Evolutionary conservation across 2,797 vertebrate genomes (phyloP).

Genomic region (Myioborus melanocephalus): DNA sequence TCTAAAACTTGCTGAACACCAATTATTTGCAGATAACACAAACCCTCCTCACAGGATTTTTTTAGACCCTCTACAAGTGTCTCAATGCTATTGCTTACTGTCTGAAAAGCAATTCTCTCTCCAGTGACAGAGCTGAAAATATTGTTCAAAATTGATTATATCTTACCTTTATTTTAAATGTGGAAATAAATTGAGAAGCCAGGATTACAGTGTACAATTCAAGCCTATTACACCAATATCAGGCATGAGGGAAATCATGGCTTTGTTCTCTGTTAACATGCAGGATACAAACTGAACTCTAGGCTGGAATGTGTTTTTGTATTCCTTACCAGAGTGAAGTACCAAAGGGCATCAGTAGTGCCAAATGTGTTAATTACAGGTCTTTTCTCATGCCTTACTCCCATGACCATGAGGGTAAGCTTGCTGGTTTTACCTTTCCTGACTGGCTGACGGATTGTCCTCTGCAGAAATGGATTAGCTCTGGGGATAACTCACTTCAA

Average conservation of each 20-base stretch:
- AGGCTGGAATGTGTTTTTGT: not conserved
- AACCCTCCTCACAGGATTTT: not conserved
- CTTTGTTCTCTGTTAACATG: not conserved
- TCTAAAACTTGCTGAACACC: not conserved
- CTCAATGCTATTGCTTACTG: not conserved
- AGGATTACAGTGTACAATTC: not conserved
- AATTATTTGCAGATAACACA: not conserved
- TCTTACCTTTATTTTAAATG: not conserved
- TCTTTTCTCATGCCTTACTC: not conserved
- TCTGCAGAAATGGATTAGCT: not conserved
- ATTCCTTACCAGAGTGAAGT: not conserved
- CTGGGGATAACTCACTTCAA: not conserved
- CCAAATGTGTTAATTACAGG: not conserved
- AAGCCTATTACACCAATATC: not conserved
- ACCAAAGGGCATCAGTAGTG: not conserved
- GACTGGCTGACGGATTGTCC: not conserved
- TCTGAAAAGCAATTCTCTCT: not conserved
- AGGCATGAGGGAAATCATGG: not conserved
- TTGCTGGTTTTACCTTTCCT: not conserved
- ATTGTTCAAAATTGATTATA: not conserved
- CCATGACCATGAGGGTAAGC: not conserved
- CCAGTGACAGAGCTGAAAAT: not conserved
- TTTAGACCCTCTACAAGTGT: not conserved
- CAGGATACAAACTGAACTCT: not conserved
- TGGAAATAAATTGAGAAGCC: not conserved